These are phyloP conservation scores for Sicus ferrugineus DNA, from an alignment of 2,888 invertebrate species.

Conservation along the genomic window DNA sequence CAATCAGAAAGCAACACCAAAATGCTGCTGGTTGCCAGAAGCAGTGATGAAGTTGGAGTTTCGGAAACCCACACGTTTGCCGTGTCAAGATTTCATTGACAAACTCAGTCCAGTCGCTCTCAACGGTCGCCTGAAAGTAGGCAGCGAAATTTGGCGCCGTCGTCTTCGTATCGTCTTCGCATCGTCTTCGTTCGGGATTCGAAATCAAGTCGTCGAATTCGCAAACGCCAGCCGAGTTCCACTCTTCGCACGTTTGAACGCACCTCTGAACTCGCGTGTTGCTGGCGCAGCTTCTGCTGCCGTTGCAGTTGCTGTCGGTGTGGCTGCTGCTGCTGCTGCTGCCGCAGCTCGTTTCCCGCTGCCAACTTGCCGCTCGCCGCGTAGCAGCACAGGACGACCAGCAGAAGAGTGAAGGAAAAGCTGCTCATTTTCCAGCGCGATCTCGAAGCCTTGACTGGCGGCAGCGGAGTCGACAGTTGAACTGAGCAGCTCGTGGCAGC, in stretches of 20 bases:
- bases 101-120: too few relatives aligned
- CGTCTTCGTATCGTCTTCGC: too few relatives aligned
- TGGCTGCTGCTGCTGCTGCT: conserved; percentile 43
- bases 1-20: too few relatives aligned
- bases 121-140: too few relatives aligned
- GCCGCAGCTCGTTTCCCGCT: conserved; percentile 41
- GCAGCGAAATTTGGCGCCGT: too few relatives aligned
- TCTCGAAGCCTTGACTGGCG: background rate
- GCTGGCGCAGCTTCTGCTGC: conserved; percentile 29
- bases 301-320: conserved; percentile 42
- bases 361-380: conserved; percentile 45
- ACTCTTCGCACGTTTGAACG: conserved; percentile 39
- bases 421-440: conserved; percentile 45
- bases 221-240: too few relatives aligned
- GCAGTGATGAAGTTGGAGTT: too few relatives aligned
- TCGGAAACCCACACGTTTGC: too few relatives aligned
- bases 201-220: too few relatives aligned
- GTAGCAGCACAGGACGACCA: conserved; percentile 53
- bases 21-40: too few relatives aligned
- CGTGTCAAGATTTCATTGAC: too few relatives aligned
- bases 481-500: conserved; percentile 44
- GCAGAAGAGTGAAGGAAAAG: conserved; percentile 52
- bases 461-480: conserved; percentile 13
- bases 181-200: too few relatives aligned
- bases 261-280: conserved; percentile 48